Conservation (phyloP, 2,888 invertebrate genomes). For the Heliconius hortense region DNA sequence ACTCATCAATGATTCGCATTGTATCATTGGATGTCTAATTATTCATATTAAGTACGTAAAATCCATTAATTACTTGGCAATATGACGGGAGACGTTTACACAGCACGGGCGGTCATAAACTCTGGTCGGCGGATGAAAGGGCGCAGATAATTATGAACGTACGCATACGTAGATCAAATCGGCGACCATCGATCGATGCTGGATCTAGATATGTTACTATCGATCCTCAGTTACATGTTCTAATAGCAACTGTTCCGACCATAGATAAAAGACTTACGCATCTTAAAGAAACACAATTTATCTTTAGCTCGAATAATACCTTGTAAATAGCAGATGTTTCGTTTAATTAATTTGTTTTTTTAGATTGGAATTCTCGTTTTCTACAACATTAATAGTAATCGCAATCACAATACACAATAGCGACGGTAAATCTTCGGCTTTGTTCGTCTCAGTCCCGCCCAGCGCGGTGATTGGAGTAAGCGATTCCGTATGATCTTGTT, state of each 20-base stretch:
- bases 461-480: slow-evolving; percentile 71
- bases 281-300: slow-evolving; percentile 5
- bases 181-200: slow-evolving; percentile 75
- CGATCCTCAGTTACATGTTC: slow-evolving; percentile 58
- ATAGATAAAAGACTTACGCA: slow-evolving; percentile 26
- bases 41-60: slow-evolving; percentile 57
- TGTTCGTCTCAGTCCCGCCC: slow-evolving; percentile 57
- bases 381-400: slow-evolving; percentile 32
- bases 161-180: slow-evolving; percentile 80
- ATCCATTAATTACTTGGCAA: slow-evolving; percentile 71
- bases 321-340: not conserved
- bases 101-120: slow-evolving; percentile 69
- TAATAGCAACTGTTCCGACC: slow-evolving; percentile 39
- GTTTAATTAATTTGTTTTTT: slow-evolving; percentile 22
- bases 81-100: slow-evolving; percentile 78
- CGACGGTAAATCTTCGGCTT: slow-evolving; percentile 55
- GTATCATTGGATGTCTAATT: slow-evolving; percentile 63
- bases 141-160: slow-evolving; percentile 75
- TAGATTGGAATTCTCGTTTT: slow-evolving; percentile 19
- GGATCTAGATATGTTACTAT: slow-evolving; percentile 68
- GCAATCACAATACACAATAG: slow-evolving; percentile 37
- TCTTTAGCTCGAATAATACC: slow-evolving; percentile 8
- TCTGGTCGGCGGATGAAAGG: slow-evolving; percentile 78
- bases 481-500: slow-evolving; percentile 77
- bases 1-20: slow-evolving; percentile 51